Percentiles rank a stretch among this genome's conserved stretches.
phyloP scores from a whole-genome alignment of 1,140 invertebrate genomes.

The Stratiolaelaps scimitus region DNA sequence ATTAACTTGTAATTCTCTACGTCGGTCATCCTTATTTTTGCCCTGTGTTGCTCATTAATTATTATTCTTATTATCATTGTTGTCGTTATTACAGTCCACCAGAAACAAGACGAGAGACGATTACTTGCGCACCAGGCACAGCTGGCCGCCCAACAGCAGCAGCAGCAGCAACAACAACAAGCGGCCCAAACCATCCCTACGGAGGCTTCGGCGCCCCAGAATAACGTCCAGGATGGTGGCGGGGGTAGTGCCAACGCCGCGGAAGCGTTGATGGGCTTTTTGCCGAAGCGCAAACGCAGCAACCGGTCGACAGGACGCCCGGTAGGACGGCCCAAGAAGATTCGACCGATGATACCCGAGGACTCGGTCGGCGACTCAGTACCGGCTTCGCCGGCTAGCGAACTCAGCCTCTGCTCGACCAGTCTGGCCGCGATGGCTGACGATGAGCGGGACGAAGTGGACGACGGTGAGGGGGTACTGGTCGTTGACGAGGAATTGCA shows the following conservation, averaged over 20 bases:
- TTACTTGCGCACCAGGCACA: background rate
- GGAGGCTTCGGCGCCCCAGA: background rate
- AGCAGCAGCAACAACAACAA: background rate
- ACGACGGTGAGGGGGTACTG: background rate
- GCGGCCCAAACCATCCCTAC: background rate
- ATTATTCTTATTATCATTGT: background rate
- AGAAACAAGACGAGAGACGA: conserved; percentile 23
- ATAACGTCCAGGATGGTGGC: too few species aligned
- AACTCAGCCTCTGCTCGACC: conserved; percentile 15
- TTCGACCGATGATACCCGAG: background rate
- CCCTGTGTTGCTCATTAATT: background rate
- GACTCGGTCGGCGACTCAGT: conserved; percentile 19
- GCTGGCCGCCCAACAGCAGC: background rate
- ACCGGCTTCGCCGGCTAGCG: conserved; percentile 14
- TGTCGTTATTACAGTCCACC: conserved; percentile 2
- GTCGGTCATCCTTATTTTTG: background rate
- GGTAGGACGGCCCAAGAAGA: conserved; percentile 14
- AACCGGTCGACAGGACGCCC: conserved; percentile 23
- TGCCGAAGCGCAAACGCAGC: conserved; percentile 19
- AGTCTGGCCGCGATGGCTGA: background rate
- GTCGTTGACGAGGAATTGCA: conserved; percentile 21
- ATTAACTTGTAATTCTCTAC: too few species aligned
- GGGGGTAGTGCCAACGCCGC: background rate
- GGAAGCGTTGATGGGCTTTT: conserved; percentile 12
- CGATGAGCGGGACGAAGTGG: background rate